These are phyloP conservation scores for Silurus asotus DNA, from an alignment of 2,113 vertebrate genomes.

Conservation along the genomic window DNA sequence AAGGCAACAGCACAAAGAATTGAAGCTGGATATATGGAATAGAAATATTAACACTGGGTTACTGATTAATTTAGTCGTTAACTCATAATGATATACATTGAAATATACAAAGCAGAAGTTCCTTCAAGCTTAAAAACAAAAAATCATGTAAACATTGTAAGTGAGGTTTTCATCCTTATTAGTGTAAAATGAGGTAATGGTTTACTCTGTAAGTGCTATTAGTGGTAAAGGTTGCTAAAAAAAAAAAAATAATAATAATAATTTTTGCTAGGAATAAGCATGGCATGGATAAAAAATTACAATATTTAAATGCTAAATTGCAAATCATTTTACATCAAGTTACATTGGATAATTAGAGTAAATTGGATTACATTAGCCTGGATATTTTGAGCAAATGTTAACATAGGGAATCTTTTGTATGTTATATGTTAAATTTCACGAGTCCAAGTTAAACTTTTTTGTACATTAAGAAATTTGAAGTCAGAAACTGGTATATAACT, in stretches of 20 bases:
- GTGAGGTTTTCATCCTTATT: neutral
- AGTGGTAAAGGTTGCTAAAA: neutral
- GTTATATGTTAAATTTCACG: neutral
- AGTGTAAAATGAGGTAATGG: neutral
- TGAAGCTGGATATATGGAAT: neutral
- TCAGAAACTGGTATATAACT: neutral
- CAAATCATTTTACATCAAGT: neutral
- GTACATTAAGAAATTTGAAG: neutral
- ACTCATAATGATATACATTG: neutral
- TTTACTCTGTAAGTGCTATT: neutral
- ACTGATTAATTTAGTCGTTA: neutral
- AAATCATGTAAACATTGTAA: neutral
- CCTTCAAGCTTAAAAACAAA: neutral
- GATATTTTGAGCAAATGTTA: neutral
- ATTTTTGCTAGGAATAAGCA: neutral
- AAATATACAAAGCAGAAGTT: neutral
- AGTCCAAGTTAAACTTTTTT: neutral
- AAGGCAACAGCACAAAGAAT: neutral
- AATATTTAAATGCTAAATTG: no score
- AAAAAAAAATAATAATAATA: neutral
- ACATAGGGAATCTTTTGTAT: neutral
- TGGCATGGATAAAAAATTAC: neutral
- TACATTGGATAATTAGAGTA: no score
- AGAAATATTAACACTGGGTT: neutral
- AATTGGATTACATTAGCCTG: neutral